Evolutionary conservation across 2,888 invertebrate genomes (phyloP).

Genomic region (Tromatobia lineatoria): DNA sequence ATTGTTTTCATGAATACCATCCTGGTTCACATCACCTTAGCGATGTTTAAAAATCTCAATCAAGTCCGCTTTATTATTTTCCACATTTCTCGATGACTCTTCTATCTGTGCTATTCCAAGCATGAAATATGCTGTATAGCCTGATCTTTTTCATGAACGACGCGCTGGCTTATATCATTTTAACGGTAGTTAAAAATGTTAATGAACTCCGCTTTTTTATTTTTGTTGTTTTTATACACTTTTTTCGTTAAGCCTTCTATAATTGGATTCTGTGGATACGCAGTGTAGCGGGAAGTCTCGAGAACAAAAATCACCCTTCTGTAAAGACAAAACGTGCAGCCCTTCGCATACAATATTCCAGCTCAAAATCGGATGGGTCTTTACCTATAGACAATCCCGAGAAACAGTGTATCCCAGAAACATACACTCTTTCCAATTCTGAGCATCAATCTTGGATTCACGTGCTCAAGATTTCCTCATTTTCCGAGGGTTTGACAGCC

Average conservation of each 20-base stretch:
- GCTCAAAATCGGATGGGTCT: conserved; percentile 5
- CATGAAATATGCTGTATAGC: neutral
- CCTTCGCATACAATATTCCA: neutral
- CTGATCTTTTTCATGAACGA: too few species aligned
- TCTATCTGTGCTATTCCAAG: neutral
- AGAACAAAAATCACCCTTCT: conserved; percentile 1
- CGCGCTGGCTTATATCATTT: too few species aligned
- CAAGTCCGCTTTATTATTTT: too few species aligned
- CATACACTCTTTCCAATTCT: conserved; percentile 24
- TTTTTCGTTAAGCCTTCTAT: neutral
- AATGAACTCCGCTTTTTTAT: neutral
- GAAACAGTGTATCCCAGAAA: conserved; percentile 9
- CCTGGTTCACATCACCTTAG: too few species aligned
- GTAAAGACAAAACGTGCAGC: neutral
- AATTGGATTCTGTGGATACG: neutral
- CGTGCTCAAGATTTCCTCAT: conserved; percentile 18
- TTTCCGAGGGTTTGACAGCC: conserved; percentile 29
- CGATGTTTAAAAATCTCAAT: too few species aligned
- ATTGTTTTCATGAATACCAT: too few species aligned
- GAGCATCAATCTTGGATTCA: conserved; percentile 40
- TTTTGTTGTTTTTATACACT: neutral
- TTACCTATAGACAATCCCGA: neutral
- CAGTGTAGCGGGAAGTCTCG: neutral
- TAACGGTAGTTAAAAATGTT: neutral
- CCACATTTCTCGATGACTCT: too few species aligned